Percentiles rank a stretch among this genome's conserved stretches.
Conservation (phyloP, 35 echinoderm and acorn worm genomes). For the Ophiothrix spiculata region DNA sequence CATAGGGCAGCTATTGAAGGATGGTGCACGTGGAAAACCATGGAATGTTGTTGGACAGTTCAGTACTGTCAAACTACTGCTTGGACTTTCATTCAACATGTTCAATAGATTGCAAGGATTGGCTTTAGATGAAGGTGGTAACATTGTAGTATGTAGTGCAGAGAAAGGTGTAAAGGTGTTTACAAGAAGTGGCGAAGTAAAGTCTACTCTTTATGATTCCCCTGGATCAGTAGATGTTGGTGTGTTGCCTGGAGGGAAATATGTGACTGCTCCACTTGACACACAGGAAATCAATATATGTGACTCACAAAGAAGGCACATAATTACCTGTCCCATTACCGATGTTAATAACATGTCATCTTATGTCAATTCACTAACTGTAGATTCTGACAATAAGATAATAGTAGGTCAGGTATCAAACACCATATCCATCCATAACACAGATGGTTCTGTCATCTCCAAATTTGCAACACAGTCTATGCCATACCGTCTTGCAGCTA, state of each 20-base stretch:
- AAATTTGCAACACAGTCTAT: background rate
- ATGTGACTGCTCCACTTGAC: background rate
- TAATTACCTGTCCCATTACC: background rate
- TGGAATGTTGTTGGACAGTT: conserved; percentile 1
- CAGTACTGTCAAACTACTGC: too few species aligned
- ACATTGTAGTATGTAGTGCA: background rate
- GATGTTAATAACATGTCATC: background rate
- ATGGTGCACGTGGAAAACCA: background rate
- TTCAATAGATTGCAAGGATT: background rate
- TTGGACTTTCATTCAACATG: too few species aligned
- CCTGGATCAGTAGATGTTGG: background rate
- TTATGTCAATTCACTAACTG: background rate
- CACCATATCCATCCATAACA: background rate
- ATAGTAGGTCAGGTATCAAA: background rate
- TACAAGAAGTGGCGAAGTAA: background rate
- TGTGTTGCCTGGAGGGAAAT: background rate
- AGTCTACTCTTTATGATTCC: background rate
- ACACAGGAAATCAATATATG: background rate
- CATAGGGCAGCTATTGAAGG: conserved; percentile 3
- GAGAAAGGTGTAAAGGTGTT: background rate
- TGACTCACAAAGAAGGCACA: background rate
- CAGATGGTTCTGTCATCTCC: background rate
- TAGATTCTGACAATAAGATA: background rate
- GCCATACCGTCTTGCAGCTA: background rate
- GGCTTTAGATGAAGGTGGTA: background rate